These are phyloP conservation scores for Acholoe squamosa DNA, from an alignment of 2,888 invertebrate species.

Conservation along the genomic window DNA sequence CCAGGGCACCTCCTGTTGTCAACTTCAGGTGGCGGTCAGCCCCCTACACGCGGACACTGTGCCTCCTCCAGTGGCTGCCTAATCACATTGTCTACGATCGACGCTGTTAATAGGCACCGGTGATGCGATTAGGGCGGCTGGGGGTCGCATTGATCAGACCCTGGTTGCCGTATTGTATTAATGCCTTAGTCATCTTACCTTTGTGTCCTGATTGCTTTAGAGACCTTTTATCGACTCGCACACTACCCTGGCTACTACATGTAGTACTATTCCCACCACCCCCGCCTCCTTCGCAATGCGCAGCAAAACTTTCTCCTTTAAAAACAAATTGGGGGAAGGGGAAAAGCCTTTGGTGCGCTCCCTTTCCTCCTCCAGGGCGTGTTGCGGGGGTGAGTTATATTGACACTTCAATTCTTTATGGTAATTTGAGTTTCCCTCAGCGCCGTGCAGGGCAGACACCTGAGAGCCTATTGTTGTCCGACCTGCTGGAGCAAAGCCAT, in stretches of 20 bases:
- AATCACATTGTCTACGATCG: constrained; percentile 50
- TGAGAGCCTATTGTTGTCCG: constrained; percentile 51
- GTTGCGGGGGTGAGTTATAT: constrained; percentile 40
- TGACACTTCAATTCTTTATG: constrained; percentile 54
- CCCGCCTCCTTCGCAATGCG: neutral
- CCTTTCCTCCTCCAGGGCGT: neutral
- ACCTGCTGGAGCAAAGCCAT: constrained; percentile 25
- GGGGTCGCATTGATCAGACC: constrained; percentile 42
- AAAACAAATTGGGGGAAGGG: constrained; percentile 48
- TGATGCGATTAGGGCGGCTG: constrained; percentile 1
- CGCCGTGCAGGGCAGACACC: constrained; percentile 7
- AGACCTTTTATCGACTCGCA: constrained; percentile 28
- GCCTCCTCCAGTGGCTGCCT: constrained; percentile 39
- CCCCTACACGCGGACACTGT: constrained; percentile 25
- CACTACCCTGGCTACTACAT: neutral
- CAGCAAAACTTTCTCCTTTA: constrained; percentile 6
- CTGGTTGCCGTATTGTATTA: constrained; percentile 38
- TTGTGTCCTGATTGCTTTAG: constrained; percentile 46
- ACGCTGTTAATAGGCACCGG: constrained; percentile 40
- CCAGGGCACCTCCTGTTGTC: constrained; percentile 38
- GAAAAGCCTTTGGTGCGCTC: constrained; percentile 23
- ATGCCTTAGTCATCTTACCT: constrained; percentile 46
- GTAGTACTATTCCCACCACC: neutral
- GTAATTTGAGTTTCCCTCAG: constrained; percentile 46
- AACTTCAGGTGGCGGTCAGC: constrained; percentile 26